Percentiles rank a stretch among this genome's conserved stretches.
These are phyloP conservation scores for Styela clava DNA, from an alignment of 23 tunicate species.

Conservation along the genomic window DNA sequence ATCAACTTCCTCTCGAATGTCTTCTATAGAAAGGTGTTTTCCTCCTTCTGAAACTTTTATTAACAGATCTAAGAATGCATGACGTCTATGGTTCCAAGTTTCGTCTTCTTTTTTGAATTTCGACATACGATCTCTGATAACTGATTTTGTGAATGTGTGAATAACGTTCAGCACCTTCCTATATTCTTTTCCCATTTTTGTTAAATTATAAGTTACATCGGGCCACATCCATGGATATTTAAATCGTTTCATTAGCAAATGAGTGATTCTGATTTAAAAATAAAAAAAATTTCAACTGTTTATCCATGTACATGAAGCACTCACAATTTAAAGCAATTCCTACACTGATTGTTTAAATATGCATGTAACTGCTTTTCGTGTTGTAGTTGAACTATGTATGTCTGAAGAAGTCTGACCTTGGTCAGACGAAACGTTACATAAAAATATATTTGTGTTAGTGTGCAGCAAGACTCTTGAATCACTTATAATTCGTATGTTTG, in stretches of 20 bases:
- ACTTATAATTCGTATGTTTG: no score
- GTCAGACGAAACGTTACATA: no score
- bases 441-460: no score
- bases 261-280: neutral
- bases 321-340: no score
- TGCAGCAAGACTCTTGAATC: no score
- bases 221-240: slow-evolving; percentile 43
- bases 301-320: no score
- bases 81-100: no score
- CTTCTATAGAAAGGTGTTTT: slow-evolving; percentile 56
- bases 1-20: slow-evolving; percentile 96
- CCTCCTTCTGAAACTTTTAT: slow-evolving; percentile 73
- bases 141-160: slow-evolving; percentile 53
- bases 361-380: no score
- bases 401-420: no score
- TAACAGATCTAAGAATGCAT: slow-evolving; percentile 85
- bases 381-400: no score
- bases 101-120: neutral
- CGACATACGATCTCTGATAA: slow-evolving; percentile 37
- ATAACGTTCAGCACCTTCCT: slow-evolving; percentile 9
- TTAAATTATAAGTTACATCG: slow-evolving; percentile 32
- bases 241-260: neutral
- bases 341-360: no score
- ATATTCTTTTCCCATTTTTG: slow-evolving; percentile 49
- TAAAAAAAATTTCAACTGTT: no score